Evolutionary conservation across 64 coral and sea anemone genomes (phyloP).

Genomic region (Montipora cactus): DNA sequence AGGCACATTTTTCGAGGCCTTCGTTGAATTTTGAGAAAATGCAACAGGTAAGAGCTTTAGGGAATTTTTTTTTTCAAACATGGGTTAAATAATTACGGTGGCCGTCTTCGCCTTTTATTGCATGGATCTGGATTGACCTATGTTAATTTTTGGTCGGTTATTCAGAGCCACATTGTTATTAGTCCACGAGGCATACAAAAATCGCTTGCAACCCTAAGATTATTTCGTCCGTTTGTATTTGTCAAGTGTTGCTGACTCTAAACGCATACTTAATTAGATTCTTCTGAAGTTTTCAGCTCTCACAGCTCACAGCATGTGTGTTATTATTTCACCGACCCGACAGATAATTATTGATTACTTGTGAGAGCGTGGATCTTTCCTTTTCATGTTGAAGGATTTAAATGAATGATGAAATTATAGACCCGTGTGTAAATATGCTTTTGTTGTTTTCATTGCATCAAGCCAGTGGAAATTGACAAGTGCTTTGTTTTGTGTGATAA

Average conservation of each 20-base stretch:
- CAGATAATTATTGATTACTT: no score
- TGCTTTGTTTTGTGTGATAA: not conserved
- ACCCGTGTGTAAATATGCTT: not conserved
- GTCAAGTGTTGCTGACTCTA: not conserved
- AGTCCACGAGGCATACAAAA: not conserved
- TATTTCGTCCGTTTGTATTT: not conserved
- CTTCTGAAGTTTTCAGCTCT: not conserved
- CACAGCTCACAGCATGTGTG: no score
- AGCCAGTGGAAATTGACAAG: not conserved
- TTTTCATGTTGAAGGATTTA: not conserved
- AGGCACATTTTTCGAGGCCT: constrained; percentile 65
- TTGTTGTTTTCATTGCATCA: not conserved
- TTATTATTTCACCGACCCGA: no score
- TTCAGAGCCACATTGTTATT: constrained; percentile 4
- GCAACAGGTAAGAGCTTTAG: constrained; percentile 83
- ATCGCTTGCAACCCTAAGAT: not conserved
- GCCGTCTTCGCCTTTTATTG: not conserved
- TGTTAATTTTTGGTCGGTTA: constrained; percentile 3
- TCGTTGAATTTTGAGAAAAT: constrained; percentile 99
- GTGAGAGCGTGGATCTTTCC: no score
- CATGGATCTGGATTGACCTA: not conserved
- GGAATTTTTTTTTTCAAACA: not conserved
- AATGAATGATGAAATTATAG: not conserved
- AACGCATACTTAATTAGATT: not conserved
- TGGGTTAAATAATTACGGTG: no score